phyloP scores from a whole-genome alignment of 2,888 invertebrate genomes.

The Pediacus dermestoides region DNA sequence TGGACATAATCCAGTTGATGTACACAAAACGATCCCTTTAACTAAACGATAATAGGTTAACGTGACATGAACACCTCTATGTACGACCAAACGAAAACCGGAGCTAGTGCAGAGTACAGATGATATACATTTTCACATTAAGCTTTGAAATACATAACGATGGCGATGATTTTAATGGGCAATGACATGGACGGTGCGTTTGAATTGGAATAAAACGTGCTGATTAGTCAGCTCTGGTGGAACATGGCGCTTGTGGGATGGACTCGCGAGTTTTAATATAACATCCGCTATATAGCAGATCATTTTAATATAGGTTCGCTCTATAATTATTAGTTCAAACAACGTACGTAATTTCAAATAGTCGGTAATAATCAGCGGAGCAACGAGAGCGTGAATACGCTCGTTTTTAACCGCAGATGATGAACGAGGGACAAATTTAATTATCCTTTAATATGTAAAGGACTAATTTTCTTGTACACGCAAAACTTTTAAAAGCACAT shows the following conservation, averaged over 20 bases:
- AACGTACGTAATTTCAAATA: constrained; percentile 35
- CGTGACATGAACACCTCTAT: no score
- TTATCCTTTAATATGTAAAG: constrained; percentile 31
- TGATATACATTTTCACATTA: constrained; percentile 43
- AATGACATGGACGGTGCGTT: constrained; percentile 47
- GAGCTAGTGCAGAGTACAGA: constrained; percentile 21
- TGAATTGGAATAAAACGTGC: constrained; percentile 47
- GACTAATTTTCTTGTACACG: constrained; percentile 33
- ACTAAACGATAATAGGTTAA: no score
- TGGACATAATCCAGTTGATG: no score
- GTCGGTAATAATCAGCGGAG: constrained; percentile 20
- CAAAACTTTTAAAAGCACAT: constrained; percentile 32
- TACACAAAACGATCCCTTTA: no score
- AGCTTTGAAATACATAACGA: constrained; percentile 41
- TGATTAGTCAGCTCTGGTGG: constrained; percentile 44
- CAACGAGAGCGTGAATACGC: constrained; percentile 8
- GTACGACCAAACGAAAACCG: no score
- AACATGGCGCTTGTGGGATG: constrained; percentile 40
- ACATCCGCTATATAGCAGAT: constrained; percentile 31
- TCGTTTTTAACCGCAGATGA: constrained; percentile 27
- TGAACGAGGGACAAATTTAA: constrained; percentile 34
- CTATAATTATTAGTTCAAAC: constrained; percentile 43
- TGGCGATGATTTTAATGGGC: constrained; percentile 48
- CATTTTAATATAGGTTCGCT: constrained; percentile 40
- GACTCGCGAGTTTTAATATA: constrained; percentile 38